Percentiles rank a stretch among this genome's conserved stretches.
phyloP scores from a whole-genome alignment of 2,113 vertebrate species.

The Stegostoma tigrinum region DNA sequence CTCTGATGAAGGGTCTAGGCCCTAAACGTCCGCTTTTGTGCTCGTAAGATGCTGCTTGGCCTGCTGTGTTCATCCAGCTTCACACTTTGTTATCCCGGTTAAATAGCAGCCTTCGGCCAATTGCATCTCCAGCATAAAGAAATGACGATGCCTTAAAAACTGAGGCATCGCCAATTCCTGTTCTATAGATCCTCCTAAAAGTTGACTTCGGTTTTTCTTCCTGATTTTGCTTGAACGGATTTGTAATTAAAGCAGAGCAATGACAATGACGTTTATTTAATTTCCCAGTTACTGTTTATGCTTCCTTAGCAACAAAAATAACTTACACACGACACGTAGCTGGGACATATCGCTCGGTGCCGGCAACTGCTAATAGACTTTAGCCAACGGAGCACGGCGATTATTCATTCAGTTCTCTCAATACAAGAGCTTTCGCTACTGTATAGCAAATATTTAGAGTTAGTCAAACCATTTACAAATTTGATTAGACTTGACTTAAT shows the following conservation, averaged over 20 bases:
- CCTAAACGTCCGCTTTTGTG: too few relatives aligned
- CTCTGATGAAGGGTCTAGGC: too few relatives aligned
- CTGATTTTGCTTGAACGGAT: not conserved
- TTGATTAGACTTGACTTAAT: not conserved
- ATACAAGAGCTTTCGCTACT: not conserved
- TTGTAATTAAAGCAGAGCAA: not conserved
- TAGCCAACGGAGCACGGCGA: not conserved
- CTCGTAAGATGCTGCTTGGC: too few relatives aligned
- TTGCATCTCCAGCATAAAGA: too few relatives aligned
- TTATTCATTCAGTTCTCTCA: not conserved
- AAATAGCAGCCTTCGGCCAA: not conserved
- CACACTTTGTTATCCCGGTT: too few relatives aligned
- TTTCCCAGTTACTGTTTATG: not conserved
- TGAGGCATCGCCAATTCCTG: not conserved
- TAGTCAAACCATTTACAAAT: not conserved
- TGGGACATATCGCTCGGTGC: not conserved
- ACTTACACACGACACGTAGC: not conserved
- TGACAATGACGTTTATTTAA: not conserved
- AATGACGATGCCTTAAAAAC: too few relatives aligned
- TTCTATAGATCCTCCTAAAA: not conserved
- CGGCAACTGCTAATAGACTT: not conserved
- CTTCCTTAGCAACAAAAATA: conserved; percentile 23
- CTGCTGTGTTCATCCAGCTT: too few relatives aligned
- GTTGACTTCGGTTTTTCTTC: not conserved
- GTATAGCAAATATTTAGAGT: not conserved